Evolutionary conservation across 2,888 invertebrate species (phyloP).

Genomic region (Rhaphigaster nebulosa): DNA sequence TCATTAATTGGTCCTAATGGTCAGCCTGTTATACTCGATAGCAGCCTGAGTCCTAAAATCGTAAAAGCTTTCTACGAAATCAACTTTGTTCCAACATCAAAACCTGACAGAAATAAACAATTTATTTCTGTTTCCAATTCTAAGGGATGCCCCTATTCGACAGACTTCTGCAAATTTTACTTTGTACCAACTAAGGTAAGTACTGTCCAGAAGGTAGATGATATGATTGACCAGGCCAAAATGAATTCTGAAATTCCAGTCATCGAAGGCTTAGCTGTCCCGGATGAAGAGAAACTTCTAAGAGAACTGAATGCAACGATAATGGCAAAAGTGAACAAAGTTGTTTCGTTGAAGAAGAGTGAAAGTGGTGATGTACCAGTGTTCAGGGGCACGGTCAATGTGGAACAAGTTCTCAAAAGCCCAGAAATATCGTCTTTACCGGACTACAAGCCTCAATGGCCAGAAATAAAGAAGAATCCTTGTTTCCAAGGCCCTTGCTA

Average conservation of each 20-base stretch:
- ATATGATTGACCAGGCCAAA: slow-evolving; percentile 60
- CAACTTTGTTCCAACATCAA: slow-evolving; percentile 60
- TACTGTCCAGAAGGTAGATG: slow-evolving; percentile 62
- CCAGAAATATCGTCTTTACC: slow-evolving; percentile 51
- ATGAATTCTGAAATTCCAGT: slow-evolving; percentile 60
- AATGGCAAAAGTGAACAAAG: slow-evolving; percentile 23
- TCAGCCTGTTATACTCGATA: slow-evolving; percentile 57
- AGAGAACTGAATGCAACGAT: slow-evolving; percentile 50
- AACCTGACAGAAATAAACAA: slow-evolving; percentile 45
- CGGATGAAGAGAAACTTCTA: slow-evolving; percentile 43
- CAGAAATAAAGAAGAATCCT: slow-evolving; percentile 43
- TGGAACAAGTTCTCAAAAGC: slow-evolving; percentile 50
- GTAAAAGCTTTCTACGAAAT: slow-evolving; percentile 64
- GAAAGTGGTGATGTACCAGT: slow-evolving; percentile 47
- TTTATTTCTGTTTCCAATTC: slow-evolving; percentile 56
- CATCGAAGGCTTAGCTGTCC: slow-evolving; percentile 56
- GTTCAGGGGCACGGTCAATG: slow-evolving; percentile 49
- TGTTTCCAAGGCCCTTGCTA: slow-evolving; percentile 51
- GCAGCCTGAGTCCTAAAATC: slow-evolving; percentile 63
- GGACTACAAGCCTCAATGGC: slow-evolving; percentile 37
- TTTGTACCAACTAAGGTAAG: slow-evolving; percentile 61
- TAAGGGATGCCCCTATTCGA: slow-evolving; percentile 59
- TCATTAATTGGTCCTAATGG: slow-evolving; percentile 26
- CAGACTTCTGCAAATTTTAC: slow-evolving; percentile 61
- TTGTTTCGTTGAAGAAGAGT: neutral